Conservation (phyloP, 2,797 vertebrate species). For the Gallirallus australis region DNA sequence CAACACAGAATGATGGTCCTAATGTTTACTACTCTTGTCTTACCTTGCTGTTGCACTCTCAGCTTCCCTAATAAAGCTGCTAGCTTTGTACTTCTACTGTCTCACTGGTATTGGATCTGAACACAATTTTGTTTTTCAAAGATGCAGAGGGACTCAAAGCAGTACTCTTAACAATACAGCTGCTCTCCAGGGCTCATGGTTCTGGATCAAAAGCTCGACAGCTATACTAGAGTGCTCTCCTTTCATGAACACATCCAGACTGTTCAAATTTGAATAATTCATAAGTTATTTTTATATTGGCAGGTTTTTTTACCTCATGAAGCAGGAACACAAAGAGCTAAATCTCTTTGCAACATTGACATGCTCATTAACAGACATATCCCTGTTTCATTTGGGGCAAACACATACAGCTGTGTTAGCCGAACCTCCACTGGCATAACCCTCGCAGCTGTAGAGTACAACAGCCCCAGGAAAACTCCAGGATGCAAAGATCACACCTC, state of each 20-base stretch:
- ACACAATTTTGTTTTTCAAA: neutral
- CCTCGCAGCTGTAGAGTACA: neutral
- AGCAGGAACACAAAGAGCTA: neutral
- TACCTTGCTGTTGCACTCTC: neutral
- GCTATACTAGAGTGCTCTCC: neutral
- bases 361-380: neutral
- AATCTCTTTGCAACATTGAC: neutral
- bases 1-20: neutral
- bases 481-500: neutral
- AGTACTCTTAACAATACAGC: neutral
- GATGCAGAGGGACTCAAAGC: neutral
- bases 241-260: neutral
- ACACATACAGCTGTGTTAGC: neutral
- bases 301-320: neutral
- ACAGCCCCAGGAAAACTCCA: neutral
- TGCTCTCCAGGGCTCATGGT: accelerated
- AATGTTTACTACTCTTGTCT: neutral
- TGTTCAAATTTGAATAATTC: neutral
- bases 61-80: neutral
- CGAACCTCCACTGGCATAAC: neutral
- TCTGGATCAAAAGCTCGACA: neutral
- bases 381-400: neutral
- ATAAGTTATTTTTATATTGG: neutral
- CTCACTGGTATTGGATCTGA: accelerated
- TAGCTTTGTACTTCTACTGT: neutral